Evolutionary conservation across 2,797 vertebrate species (phyloP).

Genomic region (Avahi laniger): DNA sequence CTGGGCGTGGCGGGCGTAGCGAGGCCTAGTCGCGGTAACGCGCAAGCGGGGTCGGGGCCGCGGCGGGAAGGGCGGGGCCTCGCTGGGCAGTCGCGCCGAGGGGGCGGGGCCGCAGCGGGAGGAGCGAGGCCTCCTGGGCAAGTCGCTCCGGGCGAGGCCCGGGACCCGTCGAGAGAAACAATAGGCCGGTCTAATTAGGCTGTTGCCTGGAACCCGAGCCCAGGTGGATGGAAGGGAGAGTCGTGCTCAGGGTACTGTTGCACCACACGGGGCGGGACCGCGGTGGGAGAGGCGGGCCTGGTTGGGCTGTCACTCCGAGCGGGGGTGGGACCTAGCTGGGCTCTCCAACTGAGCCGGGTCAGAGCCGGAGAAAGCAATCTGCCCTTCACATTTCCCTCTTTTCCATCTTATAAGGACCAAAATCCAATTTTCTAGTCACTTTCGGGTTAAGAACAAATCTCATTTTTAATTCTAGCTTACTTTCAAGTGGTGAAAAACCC

Average conservation of each 20-base stretch:
- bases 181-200: not conserved
- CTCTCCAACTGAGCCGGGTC: rapidly evolving
- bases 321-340: not conserved
- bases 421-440: not conserved
- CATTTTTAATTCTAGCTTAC: not conserved
- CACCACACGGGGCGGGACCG: not conserved
- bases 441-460: not conserved
- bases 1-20: not conserved
- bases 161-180: rapidly evolving
- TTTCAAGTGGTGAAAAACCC: not conserved
- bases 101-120: not conserved
- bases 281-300: not conserved
- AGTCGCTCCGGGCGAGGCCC: rapidly evolving
- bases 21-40: rapidly evolving
- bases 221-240: no score
- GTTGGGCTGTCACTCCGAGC: not conserved
- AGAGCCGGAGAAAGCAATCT: not conserved
- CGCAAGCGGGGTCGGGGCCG: not conserved
- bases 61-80: not conserved
- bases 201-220: not conserved
- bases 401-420: not conserved
- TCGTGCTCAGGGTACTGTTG: no score
- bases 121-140: not conserved
- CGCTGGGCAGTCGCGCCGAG: rapidly evolving
- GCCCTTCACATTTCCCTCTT: not conserved